These are phyloP conservation scores for Pentalonia nigronervosa DNA, from an alignment of 1,140 invertebrate genomes.

Conservation along the genomic window DNA sequence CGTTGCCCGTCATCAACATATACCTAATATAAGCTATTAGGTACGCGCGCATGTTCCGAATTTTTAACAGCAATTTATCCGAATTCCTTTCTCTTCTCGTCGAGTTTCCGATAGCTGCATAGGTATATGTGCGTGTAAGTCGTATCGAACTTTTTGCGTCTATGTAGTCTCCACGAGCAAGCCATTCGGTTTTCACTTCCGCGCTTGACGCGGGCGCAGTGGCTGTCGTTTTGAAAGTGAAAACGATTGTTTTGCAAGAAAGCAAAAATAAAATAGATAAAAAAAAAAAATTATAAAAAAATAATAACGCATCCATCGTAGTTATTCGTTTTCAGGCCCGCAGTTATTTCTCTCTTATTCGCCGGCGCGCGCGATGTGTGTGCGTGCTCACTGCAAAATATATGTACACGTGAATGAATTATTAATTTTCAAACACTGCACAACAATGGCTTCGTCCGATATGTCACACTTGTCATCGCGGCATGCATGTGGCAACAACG, in stretches of 20 bases:
- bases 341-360: constrained; percentile 22
- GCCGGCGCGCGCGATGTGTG: not conserved
- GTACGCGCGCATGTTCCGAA: not conserved
- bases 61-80: not conserved
- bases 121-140: not conserved
- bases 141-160: constrained; percentile 25
- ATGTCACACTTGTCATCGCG: constrained; percentile 28
- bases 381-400: not conserved
- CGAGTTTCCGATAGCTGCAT: not conserved
- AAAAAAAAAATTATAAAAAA: not conserved
- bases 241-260: constrained; percentile 53
- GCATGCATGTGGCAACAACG: not conserved
- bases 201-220: not conserved
- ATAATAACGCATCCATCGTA: constrained; percentile 34
- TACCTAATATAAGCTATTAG: not conserved
- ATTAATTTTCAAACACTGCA: constrained; percentile 23
- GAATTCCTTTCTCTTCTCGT: constrained; percentile 9
- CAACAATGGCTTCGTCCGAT: constrained; percentile 34
- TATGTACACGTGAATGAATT: constrained; percentile 33
- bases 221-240: constrained; percentile 41
- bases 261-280: constrained; percentile 29
- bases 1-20: not conserved
- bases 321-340: constrained; percentile 29
- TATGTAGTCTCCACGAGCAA: not conserved
- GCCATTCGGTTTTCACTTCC: constrained; percentile 39